Conservation (phyloP, 2,113 vertebrate species). For the Rhinopomastus cyanomelas region DNA sequence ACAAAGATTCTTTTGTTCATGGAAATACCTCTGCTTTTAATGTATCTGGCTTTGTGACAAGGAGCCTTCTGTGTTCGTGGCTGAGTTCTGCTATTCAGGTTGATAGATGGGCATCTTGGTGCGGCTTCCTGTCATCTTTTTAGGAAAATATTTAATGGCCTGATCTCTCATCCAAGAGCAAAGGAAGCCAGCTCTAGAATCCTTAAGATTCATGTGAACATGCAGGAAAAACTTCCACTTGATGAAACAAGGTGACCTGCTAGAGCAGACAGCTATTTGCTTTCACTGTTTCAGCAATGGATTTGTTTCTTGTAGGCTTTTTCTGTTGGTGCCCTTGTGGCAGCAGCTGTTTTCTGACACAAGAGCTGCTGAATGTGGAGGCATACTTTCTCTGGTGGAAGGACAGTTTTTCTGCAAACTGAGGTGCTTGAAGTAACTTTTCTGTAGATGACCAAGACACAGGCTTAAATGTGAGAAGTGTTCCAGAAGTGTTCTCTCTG, state of each 20-base stretch:
- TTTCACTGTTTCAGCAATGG: neutral
- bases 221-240: neutral
- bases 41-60: neutral
- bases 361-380: neutral
- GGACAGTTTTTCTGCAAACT: neutral
- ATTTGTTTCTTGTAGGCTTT: neutral
- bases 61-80: neutral
- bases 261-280: neutral
- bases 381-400: neutral
- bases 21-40: conserved; percentile 5
- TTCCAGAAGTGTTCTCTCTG: neutral
- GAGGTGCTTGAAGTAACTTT: neutral
- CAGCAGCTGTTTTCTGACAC: neutral
- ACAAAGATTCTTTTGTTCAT: conserved; percentile 33
- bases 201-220: neutral
- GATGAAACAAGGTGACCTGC: conserved; percentile 30
- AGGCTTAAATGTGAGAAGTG: neutral
- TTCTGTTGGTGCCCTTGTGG: neutral
- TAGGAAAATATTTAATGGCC: neutral
- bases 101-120: neutral
- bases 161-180: neutral
- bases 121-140: neutral
- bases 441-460: neutral
- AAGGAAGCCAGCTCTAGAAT: neutral
- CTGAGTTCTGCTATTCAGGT: neutral